Conservation (phyloP, 2,888 invertebrate species). For the Lasioglossum marginatum region DNA sequence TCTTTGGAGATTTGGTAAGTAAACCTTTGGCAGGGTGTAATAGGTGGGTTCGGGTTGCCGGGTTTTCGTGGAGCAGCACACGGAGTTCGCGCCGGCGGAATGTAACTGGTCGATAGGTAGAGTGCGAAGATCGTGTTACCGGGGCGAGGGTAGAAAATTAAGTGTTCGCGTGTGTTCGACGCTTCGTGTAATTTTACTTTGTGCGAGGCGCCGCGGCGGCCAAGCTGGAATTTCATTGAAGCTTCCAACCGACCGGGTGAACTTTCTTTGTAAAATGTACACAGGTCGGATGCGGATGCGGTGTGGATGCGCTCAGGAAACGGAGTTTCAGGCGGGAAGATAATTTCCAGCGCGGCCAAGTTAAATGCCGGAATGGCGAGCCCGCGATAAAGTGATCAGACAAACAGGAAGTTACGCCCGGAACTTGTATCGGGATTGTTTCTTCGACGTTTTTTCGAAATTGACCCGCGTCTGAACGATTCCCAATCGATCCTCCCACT, state of each 20-base stretch:
- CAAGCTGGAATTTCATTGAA: conserved; percentile 63
- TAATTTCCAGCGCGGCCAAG: conserved; percentile 52
- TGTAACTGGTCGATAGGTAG: conserved; percentile 56
- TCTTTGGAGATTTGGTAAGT: conserved; percentile 46
- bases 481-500: background rate
- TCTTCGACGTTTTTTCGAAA: background rate
- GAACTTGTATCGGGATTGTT: conserved; percentile 7
- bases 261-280: conserved; percentile 65
- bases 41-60: conserved; percentile 46
- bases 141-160: conserved; percentile 52
- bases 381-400: conserved; percentile 59
- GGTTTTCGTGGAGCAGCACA: conserved; percentile 40
- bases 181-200: conserved; percentile 65
- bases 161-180: conserved; percentile 62
- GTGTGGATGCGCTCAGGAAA: conserved; percentile 30
- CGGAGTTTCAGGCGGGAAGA: conserved; percentile 45
- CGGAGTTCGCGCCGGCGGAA: conserved; percentile 31
- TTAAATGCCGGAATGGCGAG: conserved; percentile 40
- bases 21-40: conserved; percentile 39
- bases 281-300: conserved; percentile 22
- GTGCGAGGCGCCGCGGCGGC: conserved; percentile 30
- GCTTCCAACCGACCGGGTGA: conserved; percentile 47
- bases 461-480: background rate
- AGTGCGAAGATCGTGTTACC: conserved; percentile 61
- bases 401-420: conserved; percentile 46